Percentiles rank a stretch among this genome's conserved stretches.
Conservation (phyloP, 1,140 invertebrate genomes). For the Hycleus phaleratus region DNA sequence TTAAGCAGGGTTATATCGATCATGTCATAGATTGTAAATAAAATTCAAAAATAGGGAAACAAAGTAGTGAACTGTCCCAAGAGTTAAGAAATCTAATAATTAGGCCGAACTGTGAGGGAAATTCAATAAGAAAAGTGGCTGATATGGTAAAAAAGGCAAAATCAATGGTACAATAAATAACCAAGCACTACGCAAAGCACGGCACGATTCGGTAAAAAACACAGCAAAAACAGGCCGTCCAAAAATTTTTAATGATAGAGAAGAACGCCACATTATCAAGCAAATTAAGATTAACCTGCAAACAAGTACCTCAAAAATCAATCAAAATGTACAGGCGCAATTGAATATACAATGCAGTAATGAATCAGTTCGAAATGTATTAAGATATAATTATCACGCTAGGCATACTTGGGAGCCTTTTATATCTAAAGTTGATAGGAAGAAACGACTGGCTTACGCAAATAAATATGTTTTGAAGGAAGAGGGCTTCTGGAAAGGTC, state of each 20-base stretch:
- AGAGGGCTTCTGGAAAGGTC: neutral
- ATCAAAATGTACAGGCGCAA: neutral
- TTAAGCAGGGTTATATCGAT: too few species aligned
- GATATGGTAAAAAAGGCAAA: neutral
- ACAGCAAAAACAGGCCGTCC: neutral
- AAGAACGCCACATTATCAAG: neutral
- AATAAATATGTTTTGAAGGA: neutral
- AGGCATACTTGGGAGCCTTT: neutral
- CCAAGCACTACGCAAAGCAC: neutral
- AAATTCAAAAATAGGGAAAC: neutral
- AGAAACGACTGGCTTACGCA: neutral
- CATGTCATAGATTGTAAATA: too few species aligned
- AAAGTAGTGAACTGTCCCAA: neutral
- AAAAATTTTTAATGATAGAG: neutral
- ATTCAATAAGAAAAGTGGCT: neutral
- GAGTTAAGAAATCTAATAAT: neutral
- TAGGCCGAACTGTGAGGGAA: neutral
- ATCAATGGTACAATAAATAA: neutral
- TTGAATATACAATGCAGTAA: neutral
- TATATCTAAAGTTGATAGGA: neutral
- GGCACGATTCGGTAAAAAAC: neutral
- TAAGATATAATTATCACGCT: neutral
- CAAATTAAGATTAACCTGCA: neutral
- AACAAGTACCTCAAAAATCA: neutral
- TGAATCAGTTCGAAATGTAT: neutral